Conservation (phyloP, 92 coral and sea anemone genomes). For the Galaxea fascicularis region DNA sequence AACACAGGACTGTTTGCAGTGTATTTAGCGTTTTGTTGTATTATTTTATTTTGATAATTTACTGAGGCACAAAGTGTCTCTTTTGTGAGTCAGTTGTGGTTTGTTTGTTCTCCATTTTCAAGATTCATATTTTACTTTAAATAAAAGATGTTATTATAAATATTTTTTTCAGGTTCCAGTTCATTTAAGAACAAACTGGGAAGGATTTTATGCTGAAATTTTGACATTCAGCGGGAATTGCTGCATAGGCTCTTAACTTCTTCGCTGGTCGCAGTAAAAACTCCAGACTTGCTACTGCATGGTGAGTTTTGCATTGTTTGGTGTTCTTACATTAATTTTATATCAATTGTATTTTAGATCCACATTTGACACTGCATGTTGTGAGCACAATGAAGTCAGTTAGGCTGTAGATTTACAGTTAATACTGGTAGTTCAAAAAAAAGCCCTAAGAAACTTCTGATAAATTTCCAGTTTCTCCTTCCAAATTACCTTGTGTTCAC, state of each 20-base stretch:
- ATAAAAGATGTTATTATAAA: not conserved
- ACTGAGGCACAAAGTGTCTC: too few species aligned
- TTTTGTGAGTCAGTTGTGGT: too few species aligned
- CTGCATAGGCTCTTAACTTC: slow-evolving; percentile 98
- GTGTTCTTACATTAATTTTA: not conserved
- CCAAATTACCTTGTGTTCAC: too few species aligned
- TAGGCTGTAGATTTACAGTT: too few species aligned
- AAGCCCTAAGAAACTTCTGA: too few species aligned
- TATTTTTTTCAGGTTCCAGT: slow-evolving; percentile 85
- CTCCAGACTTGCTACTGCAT: slow-evolving; percentile 96
- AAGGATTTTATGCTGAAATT: slow-evolving; percentile 98
- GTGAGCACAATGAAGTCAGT: not conserved
- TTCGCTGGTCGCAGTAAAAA: slow-evolving; percentile 99
- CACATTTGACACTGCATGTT: not conserved
- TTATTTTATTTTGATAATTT: too few species aligned
- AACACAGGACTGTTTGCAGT: too few species aligned
- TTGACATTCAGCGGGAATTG: slow-evolving; percentile 94
- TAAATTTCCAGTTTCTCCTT: too few species aligned
- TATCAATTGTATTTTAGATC: not conserved
- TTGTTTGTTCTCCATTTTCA: not conserved
- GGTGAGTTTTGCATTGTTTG: slow-evolving; percentile 60
- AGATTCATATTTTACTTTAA: not conserved
- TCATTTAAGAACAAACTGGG: slow-evolving; percentile 98
- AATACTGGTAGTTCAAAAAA: too few species aligned
- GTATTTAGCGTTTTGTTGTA: too few species aligned